Percentiles rank a stretch among this genome's conserved stretches.
phyloP scores from a whole-genome alignment of 2,113 vertebrate genomes.

The Isurus oxyrinchus region DNA sequence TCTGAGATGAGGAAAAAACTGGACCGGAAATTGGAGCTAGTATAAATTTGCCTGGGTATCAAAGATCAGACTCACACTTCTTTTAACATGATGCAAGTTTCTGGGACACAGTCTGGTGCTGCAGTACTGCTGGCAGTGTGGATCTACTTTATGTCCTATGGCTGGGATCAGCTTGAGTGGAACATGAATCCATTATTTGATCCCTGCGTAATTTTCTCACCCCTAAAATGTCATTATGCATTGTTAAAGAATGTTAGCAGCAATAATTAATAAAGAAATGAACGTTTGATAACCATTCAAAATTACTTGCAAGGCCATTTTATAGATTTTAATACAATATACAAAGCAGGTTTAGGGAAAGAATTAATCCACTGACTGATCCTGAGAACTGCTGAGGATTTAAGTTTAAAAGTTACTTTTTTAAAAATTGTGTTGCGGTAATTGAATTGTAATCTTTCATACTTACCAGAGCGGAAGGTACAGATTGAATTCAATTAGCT shows the following conservation, averaged over 20 bases:
- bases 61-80: neutral
- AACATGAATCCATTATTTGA: neutral
- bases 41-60: neutral
- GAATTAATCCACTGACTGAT: neutral
- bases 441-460: neutral
- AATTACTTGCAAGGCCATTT: neutral
- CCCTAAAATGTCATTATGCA: neutral
- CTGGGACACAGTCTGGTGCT: neutral
- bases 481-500: neutral
- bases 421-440: neutral
- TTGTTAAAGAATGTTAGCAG: neutral
- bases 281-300: neutral
- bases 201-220: neutral
- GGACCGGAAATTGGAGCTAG: neutral
- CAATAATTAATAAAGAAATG: neutral
- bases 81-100: neutral
- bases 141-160: neutral
- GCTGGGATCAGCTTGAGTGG: neutral
- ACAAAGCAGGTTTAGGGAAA: neutral
- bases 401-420: neutral
- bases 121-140: neutral
- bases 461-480: neutral
- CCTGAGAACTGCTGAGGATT: neutral
- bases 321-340: neutral
- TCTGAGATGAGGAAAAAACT: neutral